phyloP scores from a whole-genome alignment of 1,140 invertebrate species.

The Radopholus similis region DNA sequence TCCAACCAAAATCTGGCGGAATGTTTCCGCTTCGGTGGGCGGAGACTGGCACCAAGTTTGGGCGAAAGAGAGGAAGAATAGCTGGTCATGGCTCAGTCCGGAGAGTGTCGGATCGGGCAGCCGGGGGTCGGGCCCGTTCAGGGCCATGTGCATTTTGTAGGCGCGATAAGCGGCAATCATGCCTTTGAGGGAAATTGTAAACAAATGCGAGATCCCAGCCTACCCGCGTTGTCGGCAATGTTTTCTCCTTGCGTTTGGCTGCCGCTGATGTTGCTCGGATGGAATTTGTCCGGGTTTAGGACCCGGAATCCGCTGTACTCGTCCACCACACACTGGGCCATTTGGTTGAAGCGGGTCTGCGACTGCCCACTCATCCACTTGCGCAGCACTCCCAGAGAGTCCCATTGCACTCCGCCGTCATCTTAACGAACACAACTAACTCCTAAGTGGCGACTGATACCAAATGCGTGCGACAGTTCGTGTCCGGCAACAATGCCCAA shows the following conservation, averaged over 20 bases:
- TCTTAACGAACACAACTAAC: constrained; percentile 3
- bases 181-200: constrained; percentile 25
- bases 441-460: too few species aligned
- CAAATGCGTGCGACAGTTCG: constrained; percentile 66
- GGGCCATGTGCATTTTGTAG: constrained; percentile 32
- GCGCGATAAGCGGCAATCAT: constrained; percentile 51
- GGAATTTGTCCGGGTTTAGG: constrained; percentile 64
- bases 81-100: constrained; percentile 48
- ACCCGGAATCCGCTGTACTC: constrained; percentile 78
- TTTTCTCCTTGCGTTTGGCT: constrained; percentile 87
- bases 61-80: constrained; percentile 53
- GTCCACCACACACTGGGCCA: constrained; percentile 87
- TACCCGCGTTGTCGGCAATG: constrained; percentile 86
- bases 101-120: constrained; percentile 40
- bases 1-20: constrained; percentile 18
- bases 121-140: constrained; percentile 49
- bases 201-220: background rate
- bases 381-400: constrained; percentile 23
- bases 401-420: constrained; percentile 52
- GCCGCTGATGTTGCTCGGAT: constrained; percentile 67
- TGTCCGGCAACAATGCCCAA: constrained; percentile 66
- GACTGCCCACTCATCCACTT: constrained; percentile 37
- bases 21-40: constrained; percentile 16
- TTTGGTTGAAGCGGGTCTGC: constrained; percentile 70
- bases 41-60: constrained; percentile 46